These are phyloP conservation scores for Apantesis nais DNA, from an alignment of 2,888 invertebrate species.

Conservation along the genomic window DNA sequence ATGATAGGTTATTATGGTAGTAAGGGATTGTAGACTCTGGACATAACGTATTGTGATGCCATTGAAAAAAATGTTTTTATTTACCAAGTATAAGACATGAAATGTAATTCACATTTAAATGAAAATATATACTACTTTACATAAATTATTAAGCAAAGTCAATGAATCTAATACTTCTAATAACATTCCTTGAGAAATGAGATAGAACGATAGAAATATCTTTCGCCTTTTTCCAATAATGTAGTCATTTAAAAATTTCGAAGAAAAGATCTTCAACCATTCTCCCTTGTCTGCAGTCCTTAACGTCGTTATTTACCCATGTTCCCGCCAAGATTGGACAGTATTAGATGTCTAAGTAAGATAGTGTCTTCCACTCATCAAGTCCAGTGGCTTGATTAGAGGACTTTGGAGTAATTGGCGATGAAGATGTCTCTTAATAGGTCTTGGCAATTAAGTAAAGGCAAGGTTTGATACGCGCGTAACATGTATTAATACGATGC, in stretches of 20 bases:
- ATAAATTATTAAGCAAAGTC: too few relatives aligned
- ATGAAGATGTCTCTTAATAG: conserved; percentile 24
- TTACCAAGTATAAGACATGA: too few relatives aligned
- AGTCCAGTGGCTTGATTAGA: conserved; percentile 10
- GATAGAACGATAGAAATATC: not conserved
- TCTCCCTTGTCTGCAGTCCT: not conserved
- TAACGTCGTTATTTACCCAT: conserved; percentile 11
- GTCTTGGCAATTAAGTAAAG: conserved; percentile 20
- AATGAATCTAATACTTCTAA: too few relatives aligned
- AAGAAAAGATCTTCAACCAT: not conserved
- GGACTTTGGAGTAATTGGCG: conserved; percentile 21
- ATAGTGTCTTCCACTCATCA: conserved; percentile 1
- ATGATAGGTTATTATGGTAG: not conserved
- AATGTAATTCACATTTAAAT: too few relatives aligned
- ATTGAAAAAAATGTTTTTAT: not conserved
- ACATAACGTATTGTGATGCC: not conserved
- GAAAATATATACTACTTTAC: too few relatives aligned
- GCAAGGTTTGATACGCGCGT: conserved; percentile 18
- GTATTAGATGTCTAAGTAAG: conserved; percentile 13
- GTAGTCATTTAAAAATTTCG: not conserved
- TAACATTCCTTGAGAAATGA: too few relatives aligned
- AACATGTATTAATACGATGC: not conserved
- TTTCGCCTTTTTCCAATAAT: not conserved
- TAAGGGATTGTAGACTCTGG: not conserved
- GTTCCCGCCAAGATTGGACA: conserved; percentile 1